Evolutionary conservation across 2,888 invertebrate genomes (phyloP).

Genomic region (Eristalinus sepulchralis): DNA sequence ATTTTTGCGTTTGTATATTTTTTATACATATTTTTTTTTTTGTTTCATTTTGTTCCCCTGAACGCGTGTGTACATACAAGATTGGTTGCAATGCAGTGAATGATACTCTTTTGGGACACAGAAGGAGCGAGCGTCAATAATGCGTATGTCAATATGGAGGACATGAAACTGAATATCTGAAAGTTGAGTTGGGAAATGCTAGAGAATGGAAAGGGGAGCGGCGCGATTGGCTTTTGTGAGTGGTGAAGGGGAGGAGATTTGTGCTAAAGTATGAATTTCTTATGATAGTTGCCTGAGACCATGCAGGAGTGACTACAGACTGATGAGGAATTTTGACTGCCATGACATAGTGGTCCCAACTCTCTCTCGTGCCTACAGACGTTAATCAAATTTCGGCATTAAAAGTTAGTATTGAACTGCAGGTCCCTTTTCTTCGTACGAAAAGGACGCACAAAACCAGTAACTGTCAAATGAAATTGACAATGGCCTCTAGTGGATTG

Average conservation of each 20-base stretch:
- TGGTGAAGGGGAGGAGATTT: background rate
- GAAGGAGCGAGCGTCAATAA: slow-evolving; percentile 33
- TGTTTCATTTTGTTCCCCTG: slow-evolving; percentile 3
- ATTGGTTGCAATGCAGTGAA: background rate
- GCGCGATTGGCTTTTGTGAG: background rate
- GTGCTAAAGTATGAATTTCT: background rate
- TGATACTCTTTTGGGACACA: slow-evolving; percentile 4
- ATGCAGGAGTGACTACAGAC: slow-evolving; percentile 7
- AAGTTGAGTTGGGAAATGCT: background rate
- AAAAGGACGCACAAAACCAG: too few relatives aligned
- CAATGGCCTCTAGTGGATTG: too few relatives aligned
- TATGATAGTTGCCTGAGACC: slow-evolving; percentile 33
- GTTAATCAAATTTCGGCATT: too few relatives aligned
- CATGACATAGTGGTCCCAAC: too few relatives aligned
- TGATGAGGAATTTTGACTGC: too few relatives aligned
- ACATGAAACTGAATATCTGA: background rate
- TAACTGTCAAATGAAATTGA: too few relatives aligned
- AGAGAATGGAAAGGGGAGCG: background rate
- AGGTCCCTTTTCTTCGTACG: too few relatives aligned
- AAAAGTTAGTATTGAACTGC: too few relatives aligned
- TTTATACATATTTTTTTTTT: background rate
- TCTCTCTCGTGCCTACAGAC: too few relatives aligned
- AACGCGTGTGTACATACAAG: background rate
- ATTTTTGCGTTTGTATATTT: background rate
- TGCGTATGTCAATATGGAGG: slow-evolving; percentile 52